phyloP scores from a whole-genome alignment of 2,888 invertebrate species.

The Fragum sueziense region DNA sequence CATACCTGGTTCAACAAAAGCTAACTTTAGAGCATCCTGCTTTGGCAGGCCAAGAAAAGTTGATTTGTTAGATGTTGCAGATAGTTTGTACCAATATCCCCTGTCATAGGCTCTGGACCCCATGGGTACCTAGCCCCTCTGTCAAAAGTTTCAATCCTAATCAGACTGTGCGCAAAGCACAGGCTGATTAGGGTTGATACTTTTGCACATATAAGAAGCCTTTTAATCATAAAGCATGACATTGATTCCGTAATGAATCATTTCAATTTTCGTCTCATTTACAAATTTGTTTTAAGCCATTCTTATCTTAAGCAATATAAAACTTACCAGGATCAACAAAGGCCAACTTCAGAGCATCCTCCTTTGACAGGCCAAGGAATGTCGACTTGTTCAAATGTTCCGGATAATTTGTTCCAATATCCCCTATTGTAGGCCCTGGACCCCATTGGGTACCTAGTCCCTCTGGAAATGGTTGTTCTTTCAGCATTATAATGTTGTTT shows the following conservation, averaged over 20 bases:
- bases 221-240: too few relatives aligned
- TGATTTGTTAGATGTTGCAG: conserved; percentile 71
- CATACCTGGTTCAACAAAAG: conserved; percentile 75
- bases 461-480: conserved; percentile 70
- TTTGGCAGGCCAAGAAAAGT: conserved; percentile 74
- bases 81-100: conserved; percentile 80
- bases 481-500: conserved; percentile 79
- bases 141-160: conserved; percentile 73
- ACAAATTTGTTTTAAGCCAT: too few relatives aligned
- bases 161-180: too few relatives aligned
- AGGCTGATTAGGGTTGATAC: too few relatives aligned
- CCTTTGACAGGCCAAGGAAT: conserved; percentile 73
- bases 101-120: conserved; percentile 67
- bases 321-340: conserved; percentile 72
- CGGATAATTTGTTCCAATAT: conserved; percentile 80
- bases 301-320: too few relatives aligned
- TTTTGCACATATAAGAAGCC: too few relatives aligned
- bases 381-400: conserved; percentile 66
- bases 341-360: conserved; percentile 74
- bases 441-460: conserved; percentile 67
- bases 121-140: conserved; percentile 69
- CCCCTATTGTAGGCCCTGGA: conserved; percentile 71
- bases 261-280: too few relatives aligned
- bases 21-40: conserved; percentile 71
- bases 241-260: too few relatives aligned